Base-by-base conservation (phyloP, 2,113 vertebrate species). In the Xenopus borealis region DNA sequence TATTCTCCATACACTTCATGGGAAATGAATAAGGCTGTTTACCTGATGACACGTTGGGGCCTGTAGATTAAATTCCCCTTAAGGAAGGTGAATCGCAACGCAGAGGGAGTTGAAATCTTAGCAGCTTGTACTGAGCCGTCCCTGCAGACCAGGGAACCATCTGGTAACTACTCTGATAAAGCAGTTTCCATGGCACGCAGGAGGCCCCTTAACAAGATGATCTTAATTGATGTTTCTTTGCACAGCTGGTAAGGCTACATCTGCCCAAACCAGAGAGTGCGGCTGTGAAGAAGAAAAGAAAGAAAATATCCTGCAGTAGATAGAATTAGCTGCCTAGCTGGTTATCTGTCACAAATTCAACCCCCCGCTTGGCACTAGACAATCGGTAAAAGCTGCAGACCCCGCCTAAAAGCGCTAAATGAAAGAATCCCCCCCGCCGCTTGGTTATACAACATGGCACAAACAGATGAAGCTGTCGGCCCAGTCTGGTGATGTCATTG, bases 151-250 rank as follows among this genome's bases (percentile, higher is more conserved):
- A 27, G 47, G 66, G 58, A 76, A 19, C 73, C 73, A 76, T 76
- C 73, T 76, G 73, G 73, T 76, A 63, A 69, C 58, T 46, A 33
- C 73, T 9, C 46, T 45, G 73, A 69, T 76, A 69, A 76, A 76
- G 66, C 73, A 76, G 73, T 76, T 69, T 76, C 66, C 66, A 69
- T 76, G 66, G 66, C 73, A 69, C 40, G 46, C 73, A 69, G 46
- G 62, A 63, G n/a, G 30, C 30, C 73, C 66, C 46, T 30, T 69
- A 76, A 76, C 73, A 69, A 76, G 73, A 69, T 69, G 73, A 69
- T 75, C 33, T 66, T 69, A 76, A 76, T 63, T 76, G 73, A 69
- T 59, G 33, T 69, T 52, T 69, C 30, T 27, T 52, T 17, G 66
- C 66, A 76, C 73, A 76, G 57, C 73, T 76, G 73, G 72, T 46